A percentile compares a stretch with the other conserved stretches of the same genome.
Conservation (phyloP, 2,888 invertebrate genomes). For the Tupiocoris notatus region DNA sequence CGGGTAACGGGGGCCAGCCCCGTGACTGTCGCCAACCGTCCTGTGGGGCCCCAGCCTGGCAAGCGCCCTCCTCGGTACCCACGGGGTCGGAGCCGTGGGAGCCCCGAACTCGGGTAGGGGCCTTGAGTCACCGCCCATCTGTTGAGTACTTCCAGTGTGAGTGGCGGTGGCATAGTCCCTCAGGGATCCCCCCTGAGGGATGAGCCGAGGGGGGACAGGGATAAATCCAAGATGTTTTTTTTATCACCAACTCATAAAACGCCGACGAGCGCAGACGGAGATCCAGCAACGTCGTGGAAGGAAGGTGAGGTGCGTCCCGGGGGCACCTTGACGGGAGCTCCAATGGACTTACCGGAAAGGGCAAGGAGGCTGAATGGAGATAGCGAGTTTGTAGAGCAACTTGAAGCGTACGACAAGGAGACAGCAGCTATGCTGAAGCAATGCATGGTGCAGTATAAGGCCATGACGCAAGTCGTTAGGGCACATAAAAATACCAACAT, state of each 20-base stretch:
- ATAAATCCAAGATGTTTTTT: too few species aligned
- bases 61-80: constrained; percentile 8
- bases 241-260: too few species aligned
- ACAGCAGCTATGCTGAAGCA: background rate
- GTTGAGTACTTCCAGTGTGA: background rate
- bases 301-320: too few species aligned
- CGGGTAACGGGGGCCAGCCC: background rate
- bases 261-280: too few species aligned
- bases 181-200: constrained; percentile 9
- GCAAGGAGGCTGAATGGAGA: too few species aligned
- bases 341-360: too few species aligned
- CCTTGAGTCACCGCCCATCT: too few species aligned
- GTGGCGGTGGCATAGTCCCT: constrained; percentile 6
- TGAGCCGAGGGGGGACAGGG: constrained; percentile 10
- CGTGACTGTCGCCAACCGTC: background rate
- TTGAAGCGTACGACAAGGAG: background rate
- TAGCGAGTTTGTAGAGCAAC: too few species aligned
- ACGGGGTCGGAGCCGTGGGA: constrained; percentile 18
- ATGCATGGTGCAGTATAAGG: constrained; percentile 5
- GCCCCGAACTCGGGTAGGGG: constrained; percentile 8
- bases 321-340: too few species aligned
- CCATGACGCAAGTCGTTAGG: background rate
- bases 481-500: constrained; percentile 10
- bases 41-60: constrained; percentile 21
- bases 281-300: too few species aligned